Base-by-base conservation (phyloP, 2,888 invertebrate species). In the Hyposoter dolosus region DNA sequence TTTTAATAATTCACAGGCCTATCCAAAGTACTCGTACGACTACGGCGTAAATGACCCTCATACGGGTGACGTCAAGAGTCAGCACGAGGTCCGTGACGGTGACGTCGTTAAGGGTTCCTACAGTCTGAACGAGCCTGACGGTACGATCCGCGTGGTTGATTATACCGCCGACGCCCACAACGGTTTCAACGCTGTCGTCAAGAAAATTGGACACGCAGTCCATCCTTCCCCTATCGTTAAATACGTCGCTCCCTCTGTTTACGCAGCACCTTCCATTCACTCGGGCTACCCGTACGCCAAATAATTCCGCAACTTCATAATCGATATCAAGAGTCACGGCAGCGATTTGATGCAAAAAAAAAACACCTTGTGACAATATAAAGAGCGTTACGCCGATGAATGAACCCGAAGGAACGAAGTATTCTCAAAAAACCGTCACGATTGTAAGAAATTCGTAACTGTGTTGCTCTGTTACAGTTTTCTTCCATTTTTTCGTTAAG, bases 161-260 rank as follows among this genome's bases (percentile, higher is more conserved):
- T 93, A 93, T 86, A 92, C 92, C 6, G 92, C 92, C n/a, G 92
- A 92, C 86, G 89, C 90, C 74, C 91, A 92, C 87, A 92, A 92
- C 87, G 93, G 93, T 76, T 93, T 92, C 79, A 93, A 93, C 84
- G 93, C 93, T 9, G 92, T 92, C 12, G 93, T 92, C 17, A 92
- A 92, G 88, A 92, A 92, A 86, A 91, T 93, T 78, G 92, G 92
- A 12, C 92, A 92, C 5, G 90, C 92, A 6, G 83, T 87, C 71
- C 88, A 88, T 83, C 88, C 88, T 50, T 65, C 71, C 35, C 90
- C 92, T 17, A 82, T 90, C 81, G 89, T 89, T 12, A 92, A 92
- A 88, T 90, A 91, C 83, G 88, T 88, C 65, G 87, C 88, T 2
- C 88, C 90, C 4, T 84, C 87, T 0, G 89, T 90, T 0, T 89